Conservation (phyloP, 2,113 vertebrate species). For the Hassar affinis region DNA sequence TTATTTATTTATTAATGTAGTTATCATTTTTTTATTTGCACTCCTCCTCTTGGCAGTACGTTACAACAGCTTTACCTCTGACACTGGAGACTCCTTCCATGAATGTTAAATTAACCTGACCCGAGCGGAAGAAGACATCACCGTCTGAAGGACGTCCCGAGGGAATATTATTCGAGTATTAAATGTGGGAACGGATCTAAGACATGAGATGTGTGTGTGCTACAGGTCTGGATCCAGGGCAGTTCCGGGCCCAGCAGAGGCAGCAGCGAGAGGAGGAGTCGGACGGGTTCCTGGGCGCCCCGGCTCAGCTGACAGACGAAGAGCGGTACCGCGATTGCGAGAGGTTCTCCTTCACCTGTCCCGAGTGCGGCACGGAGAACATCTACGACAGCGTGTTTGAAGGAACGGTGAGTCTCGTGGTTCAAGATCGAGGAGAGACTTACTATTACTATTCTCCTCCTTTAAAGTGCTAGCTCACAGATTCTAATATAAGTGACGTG, state of each 20-base stretch:
- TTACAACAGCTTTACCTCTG: background rate
- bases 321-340: slow-evolving; percentile 94
- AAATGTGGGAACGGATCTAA: too few species aligned
- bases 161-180: too few species aligned
- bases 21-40: background rate
- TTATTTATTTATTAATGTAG: background rate
- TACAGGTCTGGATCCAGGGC: slow-evolving; percentile 88
- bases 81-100: background rate
- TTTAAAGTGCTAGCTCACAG: too few species aligned
- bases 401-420: slow-evolving; percentile 81
- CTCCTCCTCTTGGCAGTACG: slow-evolving; percentile 17
- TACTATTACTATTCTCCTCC: too few species aligned
- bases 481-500: too few species aligned
- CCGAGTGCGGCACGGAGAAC: slow-evolving; percentile 86
- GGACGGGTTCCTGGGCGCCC: slow-evolving; percentile 82
- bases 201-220: background rate
- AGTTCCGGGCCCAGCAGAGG: slow-evolving; percentile 87
- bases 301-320: slow-evolving; percentile 89
- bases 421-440: background rate
- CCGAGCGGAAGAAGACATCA: background rate
- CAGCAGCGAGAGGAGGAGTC: slow-evolving; percentile 90
- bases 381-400: slow-evolving; percentile 90
- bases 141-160: too few species aligned
- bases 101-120: background rate
- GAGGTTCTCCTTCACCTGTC: slow-evolving; percentile 87